Evolutionary conservation across 2,113 vertebrate species (phyloP), one percentile per base, ranked within the genome.

Genomic region (Hyla sarda): DNA sequence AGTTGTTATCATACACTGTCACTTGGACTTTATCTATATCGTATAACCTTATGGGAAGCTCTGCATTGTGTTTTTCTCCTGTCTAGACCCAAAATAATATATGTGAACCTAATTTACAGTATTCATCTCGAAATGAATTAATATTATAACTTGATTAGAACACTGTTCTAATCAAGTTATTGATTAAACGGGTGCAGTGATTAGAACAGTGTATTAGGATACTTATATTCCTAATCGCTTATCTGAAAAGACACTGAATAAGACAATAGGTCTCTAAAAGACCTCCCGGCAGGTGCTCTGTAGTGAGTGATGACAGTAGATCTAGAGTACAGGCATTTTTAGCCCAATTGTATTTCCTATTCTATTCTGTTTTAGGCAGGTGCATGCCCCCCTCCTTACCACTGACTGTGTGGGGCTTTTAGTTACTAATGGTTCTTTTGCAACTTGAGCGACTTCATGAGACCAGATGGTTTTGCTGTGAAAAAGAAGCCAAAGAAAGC

Each of bases 391-490:
- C 37, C 71, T 60, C 52, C 32, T 28, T 75, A 19, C n/a, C 32
- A 54, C 67, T 67, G 45, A 72, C 47, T 65, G 28, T 28, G 16
- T n/a, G 28, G 16, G 41, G 72, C 73, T 77, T 34, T 65, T n/a
- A 65, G 25, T 74, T 23, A 52, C 25, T 67, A 77, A 67, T 52
- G 37, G 73, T 65, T 85, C 21, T 58, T 79, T 28, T 67, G 12
- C 52, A 48, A 19, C 69, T 58, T 75, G 3, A 19, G 71, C 62
- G 71, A 47, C 82, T 69, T 84, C 71, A 84, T 58, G 19, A 67
- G 56, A 74, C 73, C 54, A 85, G 74, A 78, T 78, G 58, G 75
- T 41, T 69, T 79, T 41, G 60, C 47, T 71, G 21, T 30, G 75
- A 71, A 85, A 71, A 78, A 85, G 54, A 75, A 60, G 32, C 37